These are phyloP conservation scores for Plagiodera versicolora DNA, from an alignment of 2,888 invertebrate genomes.

Conservation along the genomic window DNA sequence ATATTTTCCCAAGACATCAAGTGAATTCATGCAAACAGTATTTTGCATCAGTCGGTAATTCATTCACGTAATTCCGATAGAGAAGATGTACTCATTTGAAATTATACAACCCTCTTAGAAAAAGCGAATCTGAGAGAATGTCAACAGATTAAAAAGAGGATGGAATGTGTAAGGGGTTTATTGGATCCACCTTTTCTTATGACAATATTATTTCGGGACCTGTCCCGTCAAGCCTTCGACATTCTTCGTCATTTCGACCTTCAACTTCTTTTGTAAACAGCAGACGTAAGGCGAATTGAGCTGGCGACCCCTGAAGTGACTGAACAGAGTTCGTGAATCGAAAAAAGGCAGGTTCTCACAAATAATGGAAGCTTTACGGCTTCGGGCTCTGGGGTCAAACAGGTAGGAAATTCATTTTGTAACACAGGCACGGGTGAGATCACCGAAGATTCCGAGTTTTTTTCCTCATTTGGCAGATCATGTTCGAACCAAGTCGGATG, in stretches of 20 bases:
- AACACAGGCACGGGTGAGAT: slow-evolving; percentile 2
- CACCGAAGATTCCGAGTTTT: slow-evolving; percentile 3
- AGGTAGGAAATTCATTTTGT: slow-evolving; percentile 11
- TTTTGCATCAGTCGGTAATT: too few relatives aligned
- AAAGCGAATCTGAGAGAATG: too few relatives aligned
- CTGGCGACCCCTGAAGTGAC: slow-evolving; percentile 29
- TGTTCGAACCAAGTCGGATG: not conserved
- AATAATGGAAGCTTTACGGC: slow-evolving; percentile 9
- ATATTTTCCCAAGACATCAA: too few relatives aligned
- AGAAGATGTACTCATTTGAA: too few relatives aligned
- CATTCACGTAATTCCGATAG: too few relatives aligned
- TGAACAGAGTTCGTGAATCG: slow-evolving; percentile 30
- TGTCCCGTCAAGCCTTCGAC: not conserved
- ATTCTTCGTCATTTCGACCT: slow-evolving; percentile 21
- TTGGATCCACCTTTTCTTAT: not conserved
- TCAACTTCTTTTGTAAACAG: slow-evolving; percentile 32
- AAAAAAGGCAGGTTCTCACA: slow-evolving; percentile 14
- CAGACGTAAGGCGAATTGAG: slow-evolving; percentile 14
- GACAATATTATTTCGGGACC: not conserved
- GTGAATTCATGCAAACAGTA: too few relatives aligned
- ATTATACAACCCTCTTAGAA: too few relatives aligned
- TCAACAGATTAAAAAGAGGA: too few relatives aligned
- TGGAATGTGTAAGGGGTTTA: too few relatives aligned
- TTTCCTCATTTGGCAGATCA: slow-evolving; percentile 10
- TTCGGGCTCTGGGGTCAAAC: slow-evolving; percentile 4